A percentile compares a stretch with the other conserved stretches of the same genome.
phyloP scores from a whole-genome alignment of 2,888 invertebrate genomes.

The Mythimna ferrago region DNA sequence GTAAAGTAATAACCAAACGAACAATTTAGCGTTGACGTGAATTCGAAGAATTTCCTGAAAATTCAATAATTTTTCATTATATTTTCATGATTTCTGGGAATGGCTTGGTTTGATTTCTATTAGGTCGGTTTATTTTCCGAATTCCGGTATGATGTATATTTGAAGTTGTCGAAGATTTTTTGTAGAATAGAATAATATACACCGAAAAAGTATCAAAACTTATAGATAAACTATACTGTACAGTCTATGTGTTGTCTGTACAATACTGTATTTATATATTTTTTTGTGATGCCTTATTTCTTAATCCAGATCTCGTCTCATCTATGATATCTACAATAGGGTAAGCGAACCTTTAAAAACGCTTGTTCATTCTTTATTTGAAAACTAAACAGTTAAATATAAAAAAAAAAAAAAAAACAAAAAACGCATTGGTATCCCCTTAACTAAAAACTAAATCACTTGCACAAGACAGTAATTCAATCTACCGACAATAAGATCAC shows the following conservation, averaged over 20 bases:
- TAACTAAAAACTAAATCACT: constrained; percentile 67
- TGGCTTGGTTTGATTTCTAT: not conserved
- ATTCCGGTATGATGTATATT: not conserved
- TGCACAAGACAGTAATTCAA: constrained; percentile 73
- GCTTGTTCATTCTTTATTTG: no score
- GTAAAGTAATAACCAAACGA: not conserved
- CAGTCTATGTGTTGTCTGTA: no score
- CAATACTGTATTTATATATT: no score
- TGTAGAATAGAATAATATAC: no score
- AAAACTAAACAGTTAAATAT: not conserved
- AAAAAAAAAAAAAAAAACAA: not conserved
- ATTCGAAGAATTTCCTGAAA: not conserved
- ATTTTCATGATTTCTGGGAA: not conserved
- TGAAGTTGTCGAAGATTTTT: not conserved
- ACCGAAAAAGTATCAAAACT: no score
- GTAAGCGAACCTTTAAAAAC: no score
- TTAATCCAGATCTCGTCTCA: no score
- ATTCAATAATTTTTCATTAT: no score
- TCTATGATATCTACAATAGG: no score
- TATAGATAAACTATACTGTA: no score
- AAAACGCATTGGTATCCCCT: constrained; percentile 63
- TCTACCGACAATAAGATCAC: constrained; percentile 61
- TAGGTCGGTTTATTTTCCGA: not conserved
- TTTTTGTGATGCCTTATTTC: no score
- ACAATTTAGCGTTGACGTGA: no score